Evolutionary conservation across 92 coral and sea anemone species (phyloP).

Genomic region (Phenganax marumi): DNA sequence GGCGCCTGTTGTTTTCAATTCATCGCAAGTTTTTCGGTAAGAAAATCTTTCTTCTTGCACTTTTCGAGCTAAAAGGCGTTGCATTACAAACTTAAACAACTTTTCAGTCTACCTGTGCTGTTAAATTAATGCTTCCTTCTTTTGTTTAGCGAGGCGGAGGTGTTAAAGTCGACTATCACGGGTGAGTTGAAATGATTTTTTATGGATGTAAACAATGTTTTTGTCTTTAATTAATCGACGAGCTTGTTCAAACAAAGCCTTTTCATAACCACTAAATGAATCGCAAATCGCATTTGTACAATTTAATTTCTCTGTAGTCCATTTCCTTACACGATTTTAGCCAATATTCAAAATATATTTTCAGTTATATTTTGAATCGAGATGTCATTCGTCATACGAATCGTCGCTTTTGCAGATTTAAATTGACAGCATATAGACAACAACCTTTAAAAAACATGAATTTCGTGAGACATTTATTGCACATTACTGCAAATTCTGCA

Average conservation of each 20-base stretch:
- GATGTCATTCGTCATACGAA: constrained; percentile 15
- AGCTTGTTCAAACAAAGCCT: neutral
- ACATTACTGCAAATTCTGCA: neutral
- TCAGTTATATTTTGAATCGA: constrained; percentile 21
- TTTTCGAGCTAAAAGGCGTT: neutral
- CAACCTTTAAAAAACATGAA: neutral
- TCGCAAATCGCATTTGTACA: neutral
- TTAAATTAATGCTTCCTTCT: neutral
- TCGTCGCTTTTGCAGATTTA: neutral
- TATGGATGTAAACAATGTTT: constrained; percentile 25
- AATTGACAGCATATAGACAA: neutral
- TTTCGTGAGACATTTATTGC: neutral
- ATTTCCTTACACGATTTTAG: neutral
- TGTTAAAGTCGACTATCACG: constrained; percentile 39
- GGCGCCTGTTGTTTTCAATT: constrained; percentile 95
- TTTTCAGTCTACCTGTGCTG: neutral
- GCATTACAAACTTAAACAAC: constrained; percentile 4
- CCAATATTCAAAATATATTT: neutral
- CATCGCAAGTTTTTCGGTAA: constrained; percentile 93
- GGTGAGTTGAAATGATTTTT: constrained; percentile 18
- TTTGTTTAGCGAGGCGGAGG: constrained; percentile 41
- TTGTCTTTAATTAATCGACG: neutral
- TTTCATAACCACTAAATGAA: neutral
- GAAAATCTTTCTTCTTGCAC: constrained; percentile 11
- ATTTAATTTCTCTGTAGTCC: neutral